Percentiles rank a stretch among this genome's conserved stretches.
phyloP scores from a whole-genome alignment of 2,888 invertebrate species.

The Calliopum simillimum region DNA sequence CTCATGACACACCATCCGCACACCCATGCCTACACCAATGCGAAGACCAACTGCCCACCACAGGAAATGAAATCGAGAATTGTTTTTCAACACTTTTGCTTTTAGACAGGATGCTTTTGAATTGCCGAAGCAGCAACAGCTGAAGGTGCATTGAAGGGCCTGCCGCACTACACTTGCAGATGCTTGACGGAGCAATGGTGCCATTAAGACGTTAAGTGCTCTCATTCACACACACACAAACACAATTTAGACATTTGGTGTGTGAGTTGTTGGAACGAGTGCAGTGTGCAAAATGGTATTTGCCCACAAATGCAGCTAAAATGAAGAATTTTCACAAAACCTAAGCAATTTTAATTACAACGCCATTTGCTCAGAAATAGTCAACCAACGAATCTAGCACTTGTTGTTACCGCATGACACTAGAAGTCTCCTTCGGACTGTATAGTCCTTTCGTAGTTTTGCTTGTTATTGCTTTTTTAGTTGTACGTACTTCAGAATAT shows the following conservation, averaged over 20 bases:
- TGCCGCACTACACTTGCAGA: neutral
- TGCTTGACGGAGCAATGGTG: conserved; percentile 7
- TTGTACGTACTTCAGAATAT: no score
- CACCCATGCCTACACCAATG: no score
- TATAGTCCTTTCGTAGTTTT: neutral
- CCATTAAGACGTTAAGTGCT: conserved; percentile 20
- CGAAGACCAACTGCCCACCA: neutral
- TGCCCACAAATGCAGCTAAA: neutral
- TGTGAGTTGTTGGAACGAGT: no score
- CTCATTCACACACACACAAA: conserved; percentile 15
- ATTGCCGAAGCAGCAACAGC: neutral
- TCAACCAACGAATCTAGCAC: neutral
- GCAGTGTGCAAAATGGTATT: no score
- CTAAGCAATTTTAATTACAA: conserved; percentile 25
- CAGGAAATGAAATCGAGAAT: conserved; percentile 12
- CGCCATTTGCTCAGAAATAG: neutral
- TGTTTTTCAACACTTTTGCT: neutral
- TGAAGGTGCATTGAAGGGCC: neutral
- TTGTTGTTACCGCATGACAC: no score
- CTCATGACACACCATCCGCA: neutral
- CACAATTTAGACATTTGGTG: neutral
- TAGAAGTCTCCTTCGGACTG: neutral
- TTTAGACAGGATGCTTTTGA: neutral
- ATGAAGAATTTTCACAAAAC: conserved; percentile 6
- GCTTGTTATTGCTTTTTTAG: conserved; percentile 13